Evolutionary conservation across 2,797 vertebrate species (phyloP).

Genomic region (Cynodonichthys magdalenae): DNA sequence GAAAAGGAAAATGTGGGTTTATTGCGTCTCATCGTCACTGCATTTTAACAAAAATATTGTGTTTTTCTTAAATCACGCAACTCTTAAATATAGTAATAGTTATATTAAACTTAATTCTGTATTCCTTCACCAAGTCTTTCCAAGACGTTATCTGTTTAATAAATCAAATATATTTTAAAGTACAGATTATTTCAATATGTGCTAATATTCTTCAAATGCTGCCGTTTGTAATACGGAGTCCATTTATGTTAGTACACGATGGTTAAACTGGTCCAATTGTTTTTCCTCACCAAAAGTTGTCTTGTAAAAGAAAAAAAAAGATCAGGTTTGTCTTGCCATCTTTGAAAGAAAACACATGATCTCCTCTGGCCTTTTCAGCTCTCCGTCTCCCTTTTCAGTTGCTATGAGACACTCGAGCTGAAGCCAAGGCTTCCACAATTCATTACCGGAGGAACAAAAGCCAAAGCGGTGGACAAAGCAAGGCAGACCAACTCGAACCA

Average conservation of each 20-base stretch:
- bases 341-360: slow-evolving; percentile 59
- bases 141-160: too few relatives aligned
- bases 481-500: slow-evolving; percentile 74
- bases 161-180: too few relatives aligned
- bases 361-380: slow-evolving; percentile 60
- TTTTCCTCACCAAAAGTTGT: slow-evolving; percentile 23
- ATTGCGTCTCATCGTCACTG: too few relatives aligned
- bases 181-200: too few relatives aligned
- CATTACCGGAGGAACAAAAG: slow-evolving; percentile 80
- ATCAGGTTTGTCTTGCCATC: slow-evolving; percentile 55
- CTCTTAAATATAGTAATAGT: too few relatives aligned
- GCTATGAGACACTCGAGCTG: slow-evolving; percentile 80
- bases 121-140: too few relatives aligned
- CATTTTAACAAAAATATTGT: too few relatives aligned
- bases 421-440: slow-evolving; percentile 81
- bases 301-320: slow-evolving; percentile 19
- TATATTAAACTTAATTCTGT: too few relatives aligned
- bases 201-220: too few relatives aligned
- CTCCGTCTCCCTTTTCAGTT: slow-evolving; percentile 74
- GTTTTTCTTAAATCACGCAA: too few relatives aligned
- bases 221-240: not conserved
- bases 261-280: slow-evolving; percentile 18
- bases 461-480: slow-evolving; percentile 78
- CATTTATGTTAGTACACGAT: not conserved
- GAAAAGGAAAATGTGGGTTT: too few relatives aligned